These are phyloP conservation scores for Rousettus leschenaultii DNA, from an alignment of 2,113 vertebrate genomes.

Conservation along the genomic window DNA sequence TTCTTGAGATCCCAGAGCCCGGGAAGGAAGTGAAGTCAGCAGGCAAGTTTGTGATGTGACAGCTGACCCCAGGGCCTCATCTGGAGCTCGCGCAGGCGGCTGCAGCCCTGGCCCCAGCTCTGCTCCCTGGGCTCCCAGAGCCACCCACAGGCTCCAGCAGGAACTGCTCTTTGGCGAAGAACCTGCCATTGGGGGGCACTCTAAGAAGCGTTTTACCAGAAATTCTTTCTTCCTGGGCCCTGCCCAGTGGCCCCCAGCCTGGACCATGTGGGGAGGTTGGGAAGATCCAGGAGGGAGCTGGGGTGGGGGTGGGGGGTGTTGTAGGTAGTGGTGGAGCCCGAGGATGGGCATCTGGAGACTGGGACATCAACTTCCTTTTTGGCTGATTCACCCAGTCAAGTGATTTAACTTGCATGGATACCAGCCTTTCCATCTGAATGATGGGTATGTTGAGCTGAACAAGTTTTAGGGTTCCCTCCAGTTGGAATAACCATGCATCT, in stretches of 20 bases:
- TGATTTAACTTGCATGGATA: not conserved
- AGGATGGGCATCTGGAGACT: not conserved
- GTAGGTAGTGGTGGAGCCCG: not conserved
- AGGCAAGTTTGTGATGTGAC: not conserved
- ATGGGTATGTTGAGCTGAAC: not conserved
- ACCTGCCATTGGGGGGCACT: not conserved
- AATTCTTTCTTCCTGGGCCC: not conserved
- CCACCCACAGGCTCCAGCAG: conserved; percentile 70
- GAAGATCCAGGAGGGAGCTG: not conserved
- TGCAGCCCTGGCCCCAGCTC: not conserved
- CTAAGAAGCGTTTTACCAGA: not conserved
- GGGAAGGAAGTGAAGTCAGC: conserved; percentile 66
- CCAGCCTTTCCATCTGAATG: not conserved
- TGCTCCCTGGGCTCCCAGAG: conserved; percentile 1
- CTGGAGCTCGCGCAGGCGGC: not conserved
- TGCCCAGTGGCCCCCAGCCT: not conserved
- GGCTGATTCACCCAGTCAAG: not conserved
- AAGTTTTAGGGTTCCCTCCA: not conserved
- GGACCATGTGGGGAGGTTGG: too few species aligned
- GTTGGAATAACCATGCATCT: not conserved
- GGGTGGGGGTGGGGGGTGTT: not conserved
- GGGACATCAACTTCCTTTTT: not conserved
- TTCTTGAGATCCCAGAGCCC: not conserved
- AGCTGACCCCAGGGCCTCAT: not conserved
- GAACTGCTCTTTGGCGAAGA: not conserved